Evolutionary conservation across 2,113 vertebrate genomes (phyloP), one percentile per base, ranked within the genome.

Genomic region (Halichoeres trimaculatus): DNA sequence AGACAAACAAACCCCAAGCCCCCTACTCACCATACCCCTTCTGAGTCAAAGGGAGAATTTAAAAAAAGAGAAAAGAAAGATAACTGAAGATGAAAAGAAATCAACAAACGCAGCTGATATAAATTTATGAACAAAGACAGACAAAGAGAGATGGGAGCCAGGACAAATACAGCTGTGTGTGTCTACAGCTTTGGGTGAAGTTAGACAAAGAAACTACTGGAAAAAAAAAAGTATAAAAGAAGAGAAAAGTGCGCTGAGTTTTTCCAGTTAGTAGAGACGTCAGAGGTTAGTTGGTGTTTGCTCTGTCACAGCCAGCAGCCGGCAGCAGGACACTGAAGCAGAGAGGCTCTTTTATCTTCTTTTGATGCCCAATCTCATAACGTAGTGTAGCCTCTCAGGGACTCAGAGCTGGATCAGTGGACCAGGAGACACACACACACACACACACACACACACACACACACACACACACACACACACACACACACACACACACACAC

Each of bases 281-380:
- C 63, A 2, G 1, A 60, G 51, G 69, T 59, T 34, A 36, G 34
- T 9, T 26, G 50, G 20, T 51, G 36, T 68, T 55, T 74, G 53
- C 34, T 64, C 50, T 61, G 68, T 74, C 53, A n/a, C 66, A 36
- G 58, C 30, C 30, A 30, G 66, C 73, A 83, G 72, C 66, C 63
- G 53, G 73, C 47, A 80, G 68, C 80, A 70, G 78, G 68, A 85
- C 64, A 69, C 34, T 70, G 73, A 22, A 79, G 70, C 70, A 74
- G 82, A 83, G 73, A 79, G 59, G 34, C 56, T 60, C 61, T 76
- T 87, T 89, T 74, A 87, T 90, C 76, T 85, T 81, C 74, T 76
- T 78, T 86, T 89, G 80, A 85, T 86, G 82, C 65, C 41, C 71
- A 38, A 40, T 76, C 74, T 68, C 40, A 70, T 17, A 61, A 76